Conservation (phyloP, 2,888 invertebrate genomes). For the Noctua janthina region DNA sequence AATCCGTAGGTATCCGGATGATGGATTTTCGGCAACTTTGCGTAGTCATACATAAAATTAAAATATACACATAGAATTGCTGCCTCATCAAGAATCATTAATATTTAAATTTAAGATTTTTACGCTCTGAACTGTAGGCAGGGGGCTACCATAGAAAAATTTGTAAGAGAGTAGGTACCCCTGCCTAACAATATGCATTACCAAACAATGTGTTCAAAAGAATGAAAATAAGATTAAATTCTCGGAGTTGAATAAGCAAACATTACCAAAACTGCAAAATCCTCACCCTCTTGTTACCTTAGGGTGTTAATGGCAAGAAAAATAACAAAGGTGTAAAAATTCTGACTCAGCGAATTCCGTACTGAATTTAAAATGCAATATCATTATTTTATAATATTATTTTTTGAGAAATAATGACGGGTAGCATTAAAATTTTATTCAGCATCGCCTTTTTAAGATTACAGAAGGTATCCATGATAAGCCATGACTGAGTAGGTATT, state of each 20-base stretch:
- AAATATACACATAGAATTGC: not conserved
- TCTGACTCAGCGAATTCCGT: constrained; percentile 36
- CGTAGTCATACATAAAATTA: not conserved
- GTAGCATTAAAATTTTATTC: not conserved
- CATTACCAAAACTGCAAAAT: constrained; percentile 32
- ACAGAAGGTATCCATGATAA: not conserved
- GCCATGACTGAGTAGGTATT: not conserved
- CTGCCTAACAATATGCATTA: not conserved
- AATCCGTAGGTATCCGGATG: not conserved
- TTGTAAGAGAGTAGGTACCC: constrained; percentile 3
- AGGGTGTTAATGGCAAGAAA: not conserved
- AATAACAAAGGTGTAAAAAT: constrained; percentile 28
- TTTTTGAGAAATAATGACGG: not conserved
- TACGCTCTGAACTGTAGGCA: not conserved
- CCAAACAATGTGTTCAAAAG: constrained; percentile 21
- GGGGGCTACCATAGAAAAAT: not conserved
- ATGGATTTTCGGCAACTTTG: not conserved
- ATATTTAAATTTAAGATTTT: not conserved
- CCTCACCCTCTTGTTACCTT: constrained; percentile 25
- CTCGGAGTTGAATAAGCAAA: constrained; percentile 25
- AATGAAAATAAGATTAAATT: constrained; percentile 35
- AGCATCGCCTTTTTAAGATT: not conserved
- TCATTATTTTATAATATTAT: constrained; percentile 25
- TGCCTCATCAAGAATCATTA: constrained; percentile 35
- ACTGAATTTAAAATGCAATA: constrained; percentile 38